Evolutionary conservation across 2,797 vertebrate genomes (phyloP).

Genomic region (Numenius phaeopus): DNA sequence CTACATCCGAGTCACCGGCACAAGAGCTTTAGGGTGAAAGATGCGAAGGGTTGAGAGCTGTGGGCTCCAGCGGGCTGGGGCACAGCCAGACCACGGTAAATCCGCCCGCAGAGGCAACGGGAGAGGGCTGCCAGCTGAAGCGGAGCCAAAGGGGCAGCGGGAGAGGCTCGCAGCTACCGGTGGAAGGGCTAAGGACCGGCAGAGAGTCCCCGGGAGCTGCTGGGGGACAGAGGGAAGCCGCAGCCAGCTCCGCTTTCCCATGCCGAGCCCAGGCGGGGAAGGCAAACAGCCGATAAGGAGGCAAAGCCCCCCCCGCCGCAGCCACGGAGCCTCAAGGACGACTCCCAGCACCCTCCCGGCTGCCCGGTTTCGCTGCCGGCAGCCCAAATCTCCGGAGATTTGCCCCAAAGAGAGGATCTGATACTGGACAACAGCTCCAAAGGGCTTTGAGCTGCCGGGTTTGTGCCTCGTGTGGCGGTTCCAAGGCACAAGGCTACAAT

Average conservation of each 20-base stretch:
- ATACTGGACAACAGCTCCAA: slow-evolving; percentile 17
- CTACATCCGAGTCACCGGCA: accelerated
- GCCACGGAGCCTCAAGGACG: background rate
- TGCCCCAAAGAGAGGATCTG: background rate
- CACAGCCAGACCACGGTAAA: background rate
- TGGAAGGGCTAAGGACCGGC: accelerated
- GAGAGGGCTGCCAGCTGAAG: slow-evolving; percentile 20
- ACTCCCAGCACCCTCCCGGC: background rate
- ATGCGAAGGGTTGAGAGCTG: accelerated
- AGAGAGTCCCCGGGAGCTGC: slow-evolving; percentile 32
- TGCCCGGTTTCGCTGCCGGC: background rate
- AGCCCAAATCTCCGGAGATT: background rate
- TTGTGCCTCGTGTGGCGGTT: background rate
- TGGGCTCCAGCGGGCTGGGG: background rate
- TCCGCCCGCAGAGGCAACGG: accelerated
- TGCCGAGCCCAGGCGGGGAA: background rate
- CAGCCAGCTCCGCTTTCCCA: background rate
- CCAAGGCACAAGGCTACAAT: background rate
- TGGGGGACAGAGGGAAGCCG: background rate
- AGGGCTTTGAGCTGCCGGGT: background rate
- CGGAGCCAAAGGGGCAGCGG: background rate
- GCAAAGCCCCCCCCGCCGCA: background rate
- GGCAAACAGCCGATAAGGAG: background rate
- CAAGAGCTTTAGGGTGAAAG: background rate
- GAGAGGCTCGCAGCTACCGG: background rate